A percentile compares a stretch with the other conserved stretches of the same genome.
Evolutionary conservation across 2,113 vertebrate species (phyloP).

Genomic region (Ciconia maguari): DNA sequence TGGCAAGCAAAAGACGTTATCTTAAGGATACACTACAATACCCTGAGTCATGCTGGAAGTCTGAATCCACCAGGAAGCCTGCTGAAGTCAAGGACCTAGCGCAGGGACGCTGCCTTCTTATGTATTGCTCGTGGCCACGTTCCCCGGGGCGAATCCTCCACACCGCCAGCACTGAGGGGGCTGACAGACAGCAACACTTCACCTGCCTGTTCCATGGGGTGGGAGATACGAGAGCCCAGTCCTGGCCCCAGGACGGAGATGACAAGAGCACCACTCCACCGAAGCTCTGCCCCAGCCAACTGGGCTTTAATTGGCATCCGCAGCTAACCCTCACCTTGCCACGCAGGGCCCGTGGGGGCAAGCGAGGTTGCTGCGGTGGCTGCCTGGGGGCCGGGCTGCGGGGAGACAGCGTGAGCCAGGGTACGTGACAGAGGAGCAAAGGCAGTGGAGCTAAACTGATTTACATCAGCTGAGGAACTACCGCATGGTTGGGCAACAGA

Average conservation of each 20-base stretch:
- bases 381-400: not conserved
- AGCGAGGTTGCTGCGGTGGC: not conserved
- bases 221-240: accelerated
- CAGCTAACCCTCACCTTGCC: not conserved
- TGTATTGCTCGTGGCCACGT: accelerated
- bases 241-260: not conserved
- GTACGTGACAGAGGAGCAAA: not conserved
- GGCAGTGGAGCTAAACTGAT: not conserved
- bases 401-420: accelerated
- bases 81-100: not conserved
- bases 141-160: accelerated
- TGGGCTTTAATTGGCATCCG: not conserved
- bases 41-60: conserved; percentile 53
- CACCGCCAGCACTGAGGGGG: too few species aligned
- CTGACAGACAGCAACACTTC: not conserved
- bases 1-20: conserved; percentile 51
- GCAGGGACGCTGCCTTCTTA: not conserved
- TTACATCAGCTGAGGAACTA: not conserved
- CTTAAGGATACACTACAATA: conserved; percentile 51
- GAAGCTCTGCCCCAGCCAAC: not conserved
- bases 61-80: conserved; percentile 12
- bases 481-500: not conserved
- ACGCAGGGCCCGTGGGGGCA: not conserved
- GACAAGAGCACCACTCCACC: accelerated
- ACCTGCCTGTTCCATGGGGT: not conserved